phyloP scores from a whole-genome alignment of 2,888 invertebrate genomes.

The Pardosa pseudoannulata region DNA sequence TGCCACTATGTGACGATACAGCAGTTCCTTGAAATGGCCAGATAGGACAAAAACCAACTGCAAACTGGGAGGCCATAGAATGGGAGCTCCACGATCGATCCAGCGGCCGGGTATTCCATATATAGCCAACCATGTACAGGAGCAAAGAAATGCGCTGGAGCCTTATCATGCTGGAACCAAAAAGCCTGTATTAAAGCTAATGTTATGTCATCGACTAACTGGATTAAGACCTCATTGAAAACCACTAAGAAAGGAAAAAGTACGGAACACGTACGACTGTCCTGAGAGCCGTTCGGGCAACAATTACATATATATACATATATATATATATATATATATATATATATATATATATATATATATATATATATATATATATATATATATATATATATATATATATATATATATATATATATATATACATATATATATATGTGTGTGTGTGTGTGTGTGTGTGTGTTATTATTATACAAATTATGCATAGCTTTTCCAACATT shows the following conservation, averaged over 20 bases:
- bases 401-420: too few species aligned
- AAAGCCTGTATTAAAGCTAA: background rate
- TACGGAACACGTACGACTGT: too few species aligned
- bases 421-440: too few species aligned
- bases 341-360: too few species aligned
- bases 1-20: slow-evolving; percentile 16
- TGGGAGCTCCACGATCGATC: too few species aligned
- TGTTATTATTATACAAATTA: too few species aligned
- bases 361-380: too few species aligned
- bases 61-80: background rate
- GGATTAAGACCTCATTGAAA: background rate
- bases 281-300: background rate
- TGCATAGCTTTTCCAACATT: too few species aligned
- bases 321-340: too few species aligned
- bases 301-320: too few species aligned
- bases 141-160: background rate
- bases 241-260: background rate
- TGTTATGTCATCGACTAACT: background rate
- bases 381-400: too few species aligned
- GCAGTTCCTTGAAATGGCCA: slow-evolving; percentile 36
- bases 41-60: slow-evolving; percentile 39
- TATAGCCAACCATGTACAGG: background rate
- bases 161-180: background rate
- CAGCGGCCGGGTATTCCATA: background rate
- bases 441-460: too few species aligned